Evolutionary conservation across 2,797 vertebrate genomes (phyloP), one percentile per base, ranked within the genome.

Genomic region (Sciurus carolinensis): DNA sequence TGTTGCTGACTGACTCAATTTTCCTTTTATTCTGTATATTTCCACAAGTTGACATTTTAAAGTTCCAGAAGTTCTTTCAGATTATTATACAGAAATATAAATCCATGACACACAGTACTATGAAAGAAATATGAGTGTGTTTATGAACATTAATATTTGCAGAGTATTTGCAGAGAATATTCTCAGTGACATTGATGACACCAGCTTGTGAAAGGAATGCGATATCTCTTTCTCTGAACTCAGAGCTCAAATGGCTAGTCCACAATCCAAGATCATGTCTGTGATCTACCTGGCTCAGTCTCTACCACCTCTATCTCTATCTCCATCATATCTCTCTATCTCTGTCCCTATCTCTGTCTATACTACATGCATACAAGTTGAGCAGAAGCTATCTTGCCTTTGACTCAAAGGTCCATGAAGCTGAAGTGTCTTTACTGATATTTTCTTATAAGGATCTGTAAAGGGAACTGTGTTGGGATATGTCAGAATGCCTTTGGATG

Each of bases 31-130:
- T 91, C 57, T 92, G 24, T 92, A 3, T 87, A 67, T 52, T 90
- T 94, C 22, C 62, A 69, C 77, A 64, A 90, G 22, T 97, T 52
- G 75, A 75, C 30, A 73, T 83, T 82, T 91, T 97, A 62, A 86
- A 90, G 42, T 80, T 59, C 69, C 64, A 47, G 30, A 47, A 80
- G 42, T 77, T 86, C 76, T 91, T 96, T 95, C 20, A 91, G 20
- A 59, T 92, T 89, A 86, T 95, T 85, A 71, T 81, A 33, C 87
- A 26, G 39, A 77, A 92, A 96, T 95, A 75, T 95, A 91, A 94
- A 85, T 87, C 73, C 17, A 30, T 12, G 26, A 36, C 22, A 83
- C 18, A 59, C 9, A 54, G 44, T 79, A 85, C 47, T 92, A 26
- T 28, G 42, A 91, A 95, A 91, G 75, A 72, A 90, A 80, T 2